Conservation (phyloP, 2,113 vertebrate genomes). For the Sporophila hypoxantha region DNA sequence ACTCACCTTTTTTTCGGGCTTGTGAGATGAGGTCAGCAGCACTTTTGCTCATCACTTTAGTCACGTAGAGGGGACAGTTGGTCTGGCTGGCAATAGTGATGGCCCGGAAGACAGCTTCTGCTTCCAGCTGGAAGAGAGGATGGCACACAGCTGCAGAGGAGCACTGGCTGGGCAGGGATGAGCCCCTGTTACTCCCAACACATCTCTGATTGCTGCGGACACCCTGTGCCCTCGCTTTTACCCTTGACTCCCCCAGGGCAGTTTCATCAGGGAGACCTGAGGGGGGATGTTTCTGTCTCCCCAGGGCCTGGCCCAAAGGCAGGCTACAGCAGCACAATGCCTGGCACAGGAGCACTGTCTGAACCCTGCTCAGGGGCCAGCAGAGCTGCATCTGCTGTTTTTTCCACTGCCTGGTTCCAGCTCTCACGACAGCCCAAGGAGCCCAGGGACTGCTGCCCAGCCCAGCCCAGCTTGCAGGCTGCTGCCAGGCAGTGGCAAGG, state of each 20-base stretch:
- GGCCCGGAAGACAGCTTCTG: constrained; percentile 94
- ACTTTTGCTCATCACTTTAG: constrained; percentile 97
- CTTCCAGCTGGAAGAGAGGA: constrained; percentile 82
- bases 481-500: rapidly evolving
- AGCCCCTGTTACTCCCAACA: background rate
- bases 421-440: background rate
- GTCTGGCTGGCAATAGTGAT: constrained; percentile 96
- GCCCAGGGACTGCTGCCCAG: background rate
- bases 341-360: background rate
- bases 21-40: constrained; percentile 96
- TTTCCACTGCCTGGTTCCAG: background rate
- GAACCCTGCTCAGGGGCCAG: rapidly evolving
- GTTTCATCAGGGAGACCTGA: background rate
- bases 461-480: background rate
- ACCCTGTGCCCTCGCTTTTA: background rate
- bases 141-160: background rate
- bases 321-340: background rate
- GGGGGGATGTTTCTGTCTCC: rapidly evolving
- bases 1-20: constrained; percentile 92
- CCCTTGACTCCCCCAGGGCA: background rate
- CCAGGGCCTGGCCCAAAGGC: background rate
- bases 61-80: constrained; percentile 95
- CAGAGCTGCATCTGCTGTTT: background rate
- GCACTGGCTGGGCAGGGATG: background rate
- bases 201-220: background rate